phyloP scores from a whole-genome alignment of 2,888 invertebrate genomes.

The Acrocyrtus sp. region DNA sequence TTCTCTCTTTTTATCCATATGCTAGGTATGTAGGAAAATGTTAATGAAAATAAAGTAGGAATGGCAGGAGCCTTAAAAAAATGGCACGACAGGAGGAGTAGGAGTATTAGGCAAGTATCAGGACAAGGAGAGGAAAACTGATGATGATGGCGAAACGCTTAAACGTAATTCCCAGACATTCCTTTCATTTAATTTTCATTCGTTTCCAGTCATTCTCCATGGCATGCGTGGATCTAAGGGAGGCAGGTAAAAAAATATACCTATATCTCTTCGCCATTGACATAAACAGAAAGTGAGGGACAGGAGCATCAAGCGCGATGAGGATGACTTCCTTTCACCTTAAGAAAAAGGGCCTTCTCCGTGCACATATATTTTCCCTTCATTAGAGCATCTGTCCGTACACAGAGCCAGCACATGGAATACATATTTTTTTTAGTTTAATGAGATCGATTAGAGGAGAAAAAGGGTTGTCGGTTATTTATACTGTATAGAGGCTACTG shows the following conservation, averaged over 20 bases:
- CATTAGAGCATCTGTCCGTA: too few species aligned
- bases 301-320: too few species aligned
- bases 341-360: slow-evolving; percentile 1
- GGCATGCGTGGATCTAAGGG: too few species aligned
- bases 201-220: slow-evolving; percentile 24
- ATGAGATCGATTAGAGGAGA: slow-evolving; percentile 34
- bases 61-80: too few species aligned
- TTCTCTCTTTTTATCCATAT: too few species aligned
- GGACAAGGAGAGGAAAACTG: slow-evolving; percentile 18
- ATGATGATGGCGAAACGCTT: slow-evolving; percentile 26
- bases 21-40: too few species aligned
- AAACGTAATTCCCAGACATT: slow-evolving; percentile 36
- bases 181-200: slow-evolving; percentile 29
- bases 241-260: slow-evolving; percentile 4
- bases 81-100: not conserved
- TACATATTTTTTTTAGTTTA: slow-evolving; percentile 1
- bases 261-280: not conserved
- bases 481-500: not conserved
- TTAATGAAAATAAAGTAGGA: not conserved
- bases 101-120: not conserved
- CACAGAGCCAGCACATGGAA: not conserved
- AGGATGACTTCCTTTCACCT: not conserved
- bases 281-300: not conserved
- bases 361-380: not conserved
- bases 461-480: not conserved